Conservation (phyloP, 2,888 invertebrate genomes). For the Spodoptera picta region DNA sequence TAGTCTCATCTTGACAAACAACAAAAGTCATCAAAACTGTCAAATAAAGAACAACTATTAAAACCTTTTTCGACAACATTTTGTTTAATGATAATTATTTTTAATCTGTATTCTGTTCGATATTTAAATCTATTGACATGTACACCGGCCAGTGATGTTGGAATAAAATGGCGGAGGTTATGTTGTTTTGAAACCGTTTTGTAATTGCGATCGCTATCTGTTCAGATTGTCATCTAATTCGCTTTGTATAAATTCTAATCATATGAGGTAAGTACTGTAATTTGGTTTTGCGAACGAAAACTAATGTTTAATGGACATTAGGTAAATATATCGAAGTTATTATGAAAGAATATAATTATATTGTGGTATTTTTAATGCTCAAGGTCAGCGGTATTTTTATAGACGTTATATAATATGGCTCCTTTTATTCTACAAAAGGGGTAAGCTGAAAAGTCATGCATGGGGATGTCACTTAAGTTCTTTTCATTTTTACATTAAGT, state of each 20-base stretch:
- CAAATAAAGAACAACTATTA: slow-evolving; percentile 63
- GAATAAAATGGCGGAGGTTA: slow-evolving; percentile 31
- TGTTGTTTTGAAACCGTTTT: slow-evolving; percentile 28
- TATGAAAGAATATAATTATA: slow-evolving; percentile 30
- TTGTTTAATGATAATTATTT: slow-evolving; percentile 23
- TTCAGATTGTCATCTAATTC: slow-evolving; percentile 51
- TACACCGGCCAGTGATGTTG: slow-evolving; percentile 16
- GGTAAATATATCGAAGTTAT: slow-evolving; percentile 4
- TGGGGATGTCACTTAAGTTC: too few relatives aligned
- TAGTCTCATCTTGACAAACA: slow-evolving; percentile 74
- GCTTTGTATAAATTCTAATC: slow-evolving; percentile 34
- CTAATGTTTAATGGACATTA: slow-evolving; percentile 20
- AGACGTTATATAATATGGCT: too few relatives aligned
- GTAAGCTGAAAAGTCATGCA: too few relatives aligned
- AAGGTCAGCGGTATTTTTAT: slow-evolving; percentile 17
- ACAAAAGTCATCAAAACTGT: slow-evolving; percentile 64
- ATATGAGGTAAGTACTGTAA: slow-evolving; percentile 27
- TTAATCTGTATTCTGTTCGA: slow-evolving; percentile 11
- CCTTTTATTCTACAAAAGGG: too few relatives aligned
- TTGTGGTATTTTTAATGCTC: slow-evolving; percentile 1
- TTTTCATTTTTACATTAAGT: too few relatives aligned
- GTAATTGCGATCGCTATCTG: slow-evolving; percentile 54
- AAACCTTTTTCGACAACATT: slow-evolving; percentile 59
- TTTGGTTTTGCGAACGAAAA: slow-evolving; percentile 27
- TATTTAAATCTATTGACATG: slow-evolving; percentile 13